Evolutionary conservation across 1,140 invertebrate species (phyloP).

Genomic region (Megalonaias nervosa): DNA sequence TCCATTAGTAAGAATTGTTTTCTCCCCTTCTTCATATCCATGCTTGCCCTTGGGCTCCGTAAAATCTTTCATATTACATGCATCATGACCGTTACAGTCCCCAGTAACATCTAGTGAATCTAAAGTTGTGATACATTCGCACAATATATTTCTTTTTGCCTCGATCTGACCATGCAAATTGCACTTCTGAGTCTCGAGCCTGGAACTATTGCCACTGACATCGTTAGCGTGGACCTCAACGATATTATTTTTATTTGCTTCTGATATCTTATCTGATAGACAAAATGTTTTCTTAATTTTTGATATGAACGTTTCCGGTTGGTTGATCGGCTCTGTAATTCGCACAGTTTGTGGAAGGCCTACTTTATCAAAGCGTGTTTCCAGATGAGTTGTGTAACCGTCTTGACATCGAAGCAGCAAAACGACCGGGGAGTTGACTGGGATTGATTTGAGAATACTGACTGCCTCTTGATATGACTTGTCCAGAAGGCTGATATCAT

Average conservation of each 20-base stretch:
- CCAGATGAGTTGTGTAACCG: slow-evolving; percentile 60
- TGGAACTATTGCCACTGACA: neutral
- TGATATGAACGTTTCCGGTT: slow-evolving; percentile 53
- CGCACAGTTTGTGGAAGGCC: slow-evolving; percentile 60
- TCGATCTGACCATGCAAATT: no score
- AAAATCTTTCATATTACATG: neutral
- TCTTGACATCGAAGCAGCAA: slow-evolving; percentile 59
- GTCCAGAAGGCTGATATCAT: slow-evolving; percentile 60
- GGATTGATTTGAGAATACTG: slow-evolving; percentile 60
- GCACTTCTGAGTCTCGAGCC: no score
- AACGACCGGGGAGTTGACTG: slow-evolving; percentile 47
- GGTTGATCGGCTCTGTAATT: slow-evolving; percentile 51
- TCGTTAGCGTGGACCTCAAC: slow-evolving; percentile 15
- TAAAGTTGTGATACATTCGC: no score
- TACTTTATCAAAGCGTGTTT: slow-evolving; percentile 62
- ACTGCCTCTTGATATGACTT: slow-evolving; percentile 60
- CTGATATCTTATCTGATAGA: neutral
- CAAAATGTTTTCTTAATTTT: slow-evolving; percentile 48
- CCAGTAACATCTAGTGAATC: no score
- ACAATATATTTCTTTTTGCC: no score
- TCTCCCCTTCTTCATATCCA: neutral
- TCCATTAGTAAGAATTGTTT: neutral
- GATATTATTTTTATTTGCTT: slow-evolving; percentile 22
- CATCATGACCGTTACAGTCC: no score
- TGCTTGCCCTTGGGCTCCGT: neutral